These are phyloP conservation scores for Apodemia duryi DNA, from an alignment of 2,888 invertebrate genomes.

Conservation along the genomic window DNA sequence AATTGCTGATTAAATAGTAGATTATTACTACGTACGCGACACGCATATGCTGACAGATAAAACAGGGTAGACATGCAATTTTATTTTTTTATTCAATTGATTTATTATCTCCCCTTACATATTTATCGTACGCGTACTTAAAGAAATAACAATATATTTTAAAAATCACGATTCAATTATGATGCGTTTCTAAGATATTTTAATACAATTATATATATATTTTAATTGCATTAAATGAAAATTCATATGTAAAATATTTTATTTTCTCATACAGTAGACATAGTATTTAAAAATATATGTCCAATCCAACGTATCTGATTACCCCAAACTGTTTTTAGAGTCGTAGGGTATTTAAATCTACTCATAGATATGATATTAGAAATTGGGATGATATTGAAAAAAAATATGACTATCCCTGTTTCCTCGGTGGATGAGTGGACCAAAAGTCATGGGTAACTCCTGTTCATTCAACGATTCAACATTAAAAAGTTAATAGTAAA, in stretches of 20 bases:
- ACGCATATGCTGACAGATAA: conserved; percentile 10
- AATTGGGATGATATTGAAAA: no score
- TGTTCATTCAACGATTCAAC: not conserved
- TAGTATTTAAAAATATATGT: not conserved
- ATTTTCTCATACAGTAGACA: not conserved
- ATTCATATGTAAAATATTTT: no score
- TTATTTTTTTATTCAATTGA: not conserved
- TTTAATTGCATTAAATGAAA: no score
- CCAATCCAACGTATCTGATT: not conserved
- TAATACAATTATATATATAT: no score
- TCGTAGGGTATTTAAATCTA: no score
- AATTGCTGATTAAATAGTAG: conserved; percentile 12
- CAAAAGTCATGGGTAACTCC: no score
- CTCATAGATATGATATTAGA: no score
- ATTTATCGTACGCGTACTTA: not conserved
- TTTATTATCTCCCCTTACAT: not conserved
- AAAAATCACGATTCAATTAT: not conserved
- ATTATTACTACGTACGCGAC: not conserved
- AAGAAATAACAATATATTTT: not conserved
- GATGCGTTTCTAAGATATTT: not conserved
- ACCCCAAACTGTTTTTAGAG: no score
- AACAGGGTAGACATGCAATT: conserved; percentile 3
- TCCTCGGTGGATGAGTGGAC: no score
- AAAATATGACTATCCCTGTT: no score
- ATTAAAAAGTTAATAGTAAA: not conserved